Percentiles rank a stretch among this genome's conserved stretches.
Evolutionary conservation across 2,888 invertebrate genomes (phyloP).

Genomic region (Ariolimax columbianus): DNA sequence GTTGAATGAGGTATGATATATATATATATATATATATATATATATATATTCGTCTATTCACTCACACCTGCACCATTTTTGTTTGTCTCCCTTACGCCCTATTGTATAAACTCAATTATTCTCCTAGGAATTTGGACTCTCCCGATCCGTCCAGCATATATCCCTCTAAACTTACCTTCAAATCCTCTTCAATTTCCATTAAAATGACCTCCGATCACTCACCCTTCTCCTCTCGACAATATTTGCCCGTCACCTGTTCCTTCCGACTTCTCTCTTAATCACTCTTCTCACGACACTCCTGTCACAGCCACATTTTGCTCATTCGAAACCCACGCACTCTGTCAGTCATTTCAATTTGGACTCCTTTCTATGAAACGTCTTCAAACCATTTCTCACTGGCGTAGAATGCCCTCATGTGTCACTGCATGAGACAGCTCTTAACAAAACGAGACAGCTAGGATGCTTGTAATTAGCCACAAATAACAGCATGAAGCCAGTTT

Average conservation of each 20-base stretch:
- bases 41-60: no score
- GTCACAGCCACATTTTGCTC: constrained; percentile 14
- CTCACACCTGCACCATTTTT: no score
- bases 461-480: not conserved
- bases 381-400: not conserved
- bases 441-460: not conserved
- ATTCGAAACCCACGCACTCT: not conserved
- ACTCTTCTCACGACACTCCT: constrained; percentile 16
- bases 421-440: not conserved
- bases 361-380: not conserved
- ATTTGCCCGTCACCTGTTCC: not conserved
- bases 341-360: constrained; percentile 27
- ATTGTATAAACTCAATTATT: no score
- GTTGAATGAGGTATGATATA: no score
- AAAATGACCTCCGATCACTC: not conserved
- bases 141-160: no score
- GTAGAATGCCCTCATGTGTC: not conserved
- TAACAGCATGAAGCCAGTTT: no score
- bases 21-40: no score
- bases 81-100: no score
- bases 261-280: constrained; percentile 6
- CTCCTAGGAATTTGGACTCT: no score
- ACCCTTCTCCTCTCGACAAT: not conserved
- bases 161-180: no score
- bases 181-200: not conserved